Base-by-base conservation (phyloP, 2,888 invertebrate species). In the Tipula helvola region DNA sequence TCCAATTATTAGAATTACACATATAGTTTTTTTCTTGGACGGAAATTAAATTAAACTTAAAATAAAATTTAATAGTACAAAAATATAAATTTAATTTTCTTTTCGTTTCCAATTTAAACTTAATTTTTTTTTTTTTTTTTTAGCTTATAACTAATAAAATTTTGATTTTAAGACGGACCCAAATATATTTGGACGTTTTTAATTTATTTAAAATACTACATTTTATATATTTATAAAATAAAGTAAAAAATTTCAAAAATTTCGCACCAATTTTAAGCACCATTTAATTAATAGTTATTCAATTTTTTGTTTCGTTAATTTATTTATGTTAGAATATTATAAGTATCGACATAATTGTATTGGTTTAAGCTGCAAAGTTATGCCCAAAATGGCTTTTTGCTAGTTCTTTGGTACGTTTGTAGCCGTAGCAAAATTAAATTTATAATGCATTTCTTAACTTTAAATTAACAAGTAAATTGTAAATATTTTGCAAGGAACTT, bases 201-300 rank as follows among this genome's bases (percentile, higher is more conserved):
- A 71, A 71, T 71, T 71, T 71, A 28, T 71, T 71, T 71, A 71
- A 71, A 71, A 28, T 71, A 71, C n/a, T 84, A 84, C 13, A 84
- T 84, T 84, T 39, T 84, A 16, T 39, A 39, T 36, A 28, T 83
- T 5, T 36, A 5, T 41, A 36, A 36, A 84, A 39, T 39, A 84
- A 41, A 84, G 39, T 71, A 71, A 71, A 71, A 71, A n/a, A 16
- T 57, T 12, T 57, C n/a, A 57, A 57, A 57, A 71, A 71, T 16
- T 84, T 84, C 84, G 84, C 84, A 84, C 84, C 84, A 84, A 84
- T 39, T 39, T 84, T 84, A 84, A 84, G 84, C 84, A 84, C 84
- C 84, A 84, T 84, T 84, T 84, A 39, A 39, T 18, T 71, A 28
- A 16, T 57, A 57, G 8, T 57, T 57, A 57, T 57, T 57, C 16